These are phyloP conservation scores for Bambusicola thoracicus DNA, from an alignment of 2,113 vertebrate species.

Conservation along the genomic window DNA sequence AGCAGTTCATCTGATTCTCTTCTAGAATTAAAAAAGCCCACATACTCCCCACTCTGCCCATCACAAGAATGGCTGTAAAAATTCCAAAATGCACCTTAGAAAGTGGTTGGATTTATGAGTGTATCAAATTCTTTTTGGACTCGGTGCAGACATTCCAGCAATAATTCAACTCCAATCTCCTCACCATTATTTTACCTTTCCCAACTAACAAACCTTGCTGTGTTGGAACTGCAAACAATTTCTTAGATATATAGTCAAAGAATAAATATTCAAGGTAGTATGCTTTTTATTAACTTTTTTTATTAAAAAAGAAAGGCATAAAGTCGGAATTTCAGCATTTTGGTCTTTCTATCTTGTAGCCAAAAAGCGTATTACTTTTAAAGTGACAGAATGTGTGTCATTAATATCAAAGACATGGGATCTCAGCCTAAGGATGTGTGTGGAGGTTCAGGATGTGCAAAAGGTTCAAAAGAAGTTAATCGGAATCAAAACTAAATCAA, in stretches of 20 bases:
- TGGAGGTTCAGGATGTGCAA: background rate
- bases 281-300: constrained; percentile 7
- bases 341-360: background rate
- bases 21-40: background rate
- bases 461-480: background rate
- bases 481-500: background rate
- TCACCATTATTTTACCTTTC: background rate
- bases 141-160: background rate
- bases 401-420: background rate
- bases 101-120: constrained; percentile 18
- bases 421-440: background rate
- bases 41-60: background rate
- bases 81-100: background rate
- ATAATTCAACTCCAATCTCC: constrained; percentile 9
- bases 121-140: background rate
- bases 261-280: background rate
- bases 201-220: constrained; percentile 1
- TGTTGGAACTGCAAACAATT: constrained; percentile 24
- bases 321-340: background rate
- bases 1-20: background rate
- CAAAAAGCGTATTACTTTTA: background rate
- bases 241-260: constrained; percentile 1
- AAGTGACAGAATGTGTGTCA: background rate
- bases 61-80: background rate
- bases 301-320: background rate